Conservation (phyloP, 2,113 vertebrate genomes). For the Notarius lentiginosus region DNA sequence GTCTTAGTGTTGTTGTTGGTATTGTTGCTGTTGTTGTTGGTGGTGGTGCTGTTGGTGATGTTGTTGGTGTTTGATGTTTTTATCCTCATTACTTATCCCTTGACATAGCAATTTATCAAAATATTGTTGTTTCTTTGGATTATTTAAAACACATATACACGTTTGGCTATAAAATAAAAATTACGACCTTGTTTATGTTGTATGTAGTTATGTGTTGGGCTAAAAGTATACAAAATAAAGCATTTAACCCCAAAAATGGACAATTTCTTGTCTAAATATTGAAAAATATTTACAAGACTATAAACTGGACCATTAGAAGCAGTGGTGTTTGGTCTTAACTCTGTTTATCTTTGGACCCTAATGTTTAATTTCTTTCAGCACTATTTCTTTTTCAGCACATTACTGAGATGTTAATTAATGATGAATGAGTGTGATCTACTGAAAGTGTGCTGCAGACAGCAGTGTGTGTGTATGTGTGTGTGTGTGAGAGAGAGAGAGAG, state of each 20-base stretch:
- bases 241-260: background rate
- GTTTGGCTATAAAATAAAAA: background rate
- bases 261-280: background rate
- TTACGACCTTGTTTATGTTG: background rate
- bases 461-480: background rate
- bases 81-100: background rate
- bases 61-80: background rate
- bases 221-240: background rate
- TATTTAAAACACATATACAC: background rate
- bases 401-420: constrained; percentile 8
- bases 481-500: background rate
- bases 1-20: background rate
- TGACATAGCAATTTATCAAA: background rate
- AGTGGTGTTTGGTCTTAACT: background rate
- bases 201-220: background rate
- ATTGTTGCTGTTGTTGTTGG: background rate
- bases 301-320: background rate
- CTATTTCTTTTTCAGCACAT: background rate
- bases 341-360: background rate
- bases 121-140: background rate
- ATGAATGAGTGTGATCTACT: background rate
- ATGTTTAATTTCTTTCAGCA: constrained; percentile 15
- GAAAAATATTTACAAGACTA: background rate
- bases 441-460: background rate
- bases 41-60: background rate